A percentile compares a stretch with the other conserved stretches of the same genome.
Evolutionary conservation across 2,797 vertebrate genomes (phyloP).

Genomic region (Dendrocincla tyrannina): DNA sequence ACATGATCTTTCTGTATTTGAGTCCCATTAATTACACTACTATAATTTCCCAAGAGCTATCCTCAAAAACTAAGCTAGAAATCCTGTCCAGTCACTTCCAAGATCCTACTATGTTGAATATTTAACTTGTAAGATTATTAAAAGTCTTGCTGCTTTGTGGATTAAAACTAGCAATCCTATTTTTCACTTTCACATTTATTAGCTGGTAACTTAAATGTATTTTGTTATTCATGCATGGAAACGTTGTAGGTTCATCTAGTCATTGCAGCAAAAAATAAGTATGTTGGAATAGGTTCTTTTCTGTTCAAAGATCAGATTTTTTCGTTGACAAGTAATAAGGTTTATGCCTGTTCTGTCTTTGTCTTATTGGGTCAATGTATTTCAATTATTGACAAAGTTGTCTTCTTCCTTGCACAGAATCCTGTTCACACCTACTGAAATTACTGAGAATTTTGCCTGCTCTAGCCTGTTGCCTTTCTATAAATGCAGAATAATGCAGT

Average conservation of each 20-base stretch:
- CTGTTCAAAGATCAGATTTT: not conserved
- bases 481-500: not conserved
- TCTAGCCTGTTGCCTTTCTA: not conserved
- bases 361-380: not conserved
- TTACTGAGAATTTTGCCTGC: not conserved
- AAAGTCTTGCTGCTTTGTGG: not conserved
- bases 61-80: not conserved
- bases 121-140: not conserved
- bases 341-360: not conserved
- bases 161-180: not conserved
- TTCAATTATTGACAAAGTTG: not conserved
- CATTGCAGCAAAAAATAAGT: not conserved
- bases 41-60: not conserved
- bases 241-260: not conserved
- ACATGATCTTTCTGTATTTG: not conserved
- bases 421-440: not conserved
- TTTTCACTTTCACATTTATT: not conserved
- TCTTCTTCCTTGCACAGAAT: not conserved
- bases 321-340: not conserved
- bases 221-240: not conserved
- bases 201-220: not conserved
- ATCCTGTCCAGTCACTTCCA: not conserved
- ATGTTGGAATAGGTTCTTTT: not conserved
- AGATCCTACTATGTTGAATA: not conserved
- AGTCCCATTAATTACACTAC: not conserved